Percentiles rank a stretch among this genome's conserved stretches.
These are phyloP conservation scores for Tupiocoris notatus DNA, from an alignment of 2,888 invertebrate species.

Conservation along the genomic window DNA sequence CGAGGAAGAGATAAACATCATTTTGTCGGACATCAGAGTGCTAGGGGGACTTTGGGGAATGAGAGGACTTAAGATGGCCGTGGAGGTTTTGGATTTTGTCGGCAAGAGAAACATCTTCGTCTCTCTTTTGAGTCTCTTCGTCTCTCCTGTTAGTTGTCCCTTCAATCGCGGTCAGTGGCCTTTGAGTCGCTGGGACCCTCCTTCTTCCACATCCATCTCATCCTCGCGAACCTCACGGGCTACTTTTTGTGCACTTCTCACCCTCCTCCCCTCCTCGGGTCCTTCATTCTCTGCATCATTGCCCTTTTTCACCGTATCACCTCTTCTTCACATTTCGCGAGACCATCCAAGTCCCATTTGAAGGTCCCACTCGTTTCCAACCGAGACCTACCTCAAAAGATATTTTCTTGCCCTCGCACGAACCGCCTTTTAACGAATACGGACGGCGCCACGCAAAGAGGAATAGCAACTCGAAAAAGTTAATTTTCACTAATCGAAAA, in stretches of 20 bases:
- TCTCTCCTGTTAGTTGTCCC: not conserved
- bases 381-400: not conserved
- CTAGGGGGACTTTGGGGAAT: not conserved
- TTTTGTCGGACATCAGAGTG: not conserved
- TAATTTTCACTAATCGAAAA: too few relatives aligned
- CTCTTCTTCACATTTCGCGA: not conserved
- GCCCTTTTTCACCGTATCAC: not conserved
- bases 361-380: not conserved
- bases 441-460: too few relatives aligned
- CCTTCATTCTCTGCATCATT: not conserved
- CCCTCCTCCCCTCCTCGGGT: not conserved
- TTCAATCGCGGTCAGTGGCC: slow-evolving; percentile 36
- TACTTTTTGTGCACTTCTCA: not conserved
- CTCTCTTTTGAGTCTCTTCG: not conserved
- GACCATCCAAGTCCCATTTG: not conserved
- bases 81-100: not conserved
- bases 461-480: too few relatives aligned
- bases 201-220: not conserved
- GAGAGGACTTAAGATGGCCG: not conserved
- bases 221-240: not conserved
- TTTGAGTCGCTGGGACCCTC: slow-evolving; percentile 16
- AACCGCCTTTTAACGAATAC: too few relatives aligned
- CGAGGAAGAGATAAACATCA: not conserved
- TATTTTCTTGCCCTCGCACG: not conserved
- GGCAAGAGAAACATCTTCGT: not conserved